Evolutionary conservation across 2,888 invertebrate species (phyloP), one percentile per base, ranked within the genome.

Genomic region (Drosophila antonietae): DNA sequence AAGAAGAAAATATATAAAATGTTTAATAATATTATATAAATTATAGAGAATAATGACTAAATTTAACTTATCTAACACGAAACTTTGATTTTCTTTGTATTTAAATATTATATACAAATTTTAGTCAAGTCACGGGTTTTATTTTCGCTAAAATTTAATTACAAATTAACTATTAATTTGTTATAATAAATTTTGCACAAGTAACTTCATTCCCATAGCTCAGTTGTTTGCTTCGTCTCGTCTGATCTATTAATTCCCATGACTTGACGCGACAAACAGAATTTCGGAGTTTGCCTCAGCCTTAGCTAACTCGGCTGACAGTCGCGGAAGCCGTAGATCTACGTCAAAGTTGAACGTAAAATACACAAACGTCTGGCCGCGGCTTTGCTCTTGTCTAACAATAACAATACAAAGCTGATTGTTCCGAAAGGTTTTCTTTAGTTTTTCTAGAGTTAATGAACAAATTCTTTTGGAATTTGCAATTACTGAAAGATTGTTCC

Each of bases 271-370:
- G 10, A 31, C 53, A 28, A 33, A 35, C 51, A 51, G 18, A 46
- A 46, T 57, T 70, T 57, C 31, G 35, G 33, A 41, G 47, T 59
- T 73, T 73, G 41, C 58, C 28, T 31, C 58, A 8, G 41, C 58
- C 28, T 31, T 60, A 8, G 47, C 55, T 5, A 18, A 18, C 4
- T 23, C 33, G 23, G 14, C 55, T 62, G 71, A 70, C 65, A 75
- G 41, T 23, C 46, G 43, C 65, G 46, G 56, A 47, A 39, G 49
- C 20, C 53, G 15, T 33, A 49, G 39, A 58, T 64, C 51, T 62
- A 43, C 68, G 41, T 68, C 74, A 65, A 58, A 64, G 58, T 52
- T 61, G 9, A 61, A 62, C 69, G 51, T 69, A 55, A 78, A 23
- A 46, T 46, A 74, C 55, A 78, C 79, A 76, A 37, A 12, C 18